Base-by-base conservation (phyloP, 2,113 vertebrate genomes). In the Pterocles orientalis region DNA sequence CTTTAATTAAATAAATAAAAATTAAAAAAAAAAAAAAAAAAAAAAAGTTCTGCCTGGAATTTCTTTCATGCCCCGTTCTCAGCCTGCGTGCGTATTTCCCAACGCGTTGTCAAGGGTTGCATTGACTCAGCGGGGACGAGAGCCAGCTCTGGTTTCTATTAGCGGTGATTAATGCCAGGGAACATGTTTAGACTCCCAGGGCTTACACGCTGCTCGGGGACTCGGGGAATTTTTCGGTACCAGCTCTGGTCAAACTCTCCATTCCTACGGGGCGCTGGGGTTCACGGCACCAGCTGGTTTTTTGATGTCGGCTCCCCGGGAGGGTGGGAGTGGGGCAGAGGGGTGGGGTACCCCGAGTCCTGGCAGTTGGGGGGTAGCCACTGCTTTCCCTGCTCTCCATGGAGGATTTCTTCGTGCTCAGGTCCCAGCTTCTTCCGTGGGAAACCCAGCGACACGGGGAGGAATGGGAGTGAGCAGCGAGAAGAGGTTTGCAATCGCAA, bases 81-180 rank as follows among this genome's bases (percentile, higher is more conserved):
- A 97, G 94, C 97, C 97, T 34, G 90, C 73, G 86, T 97, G 96
- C 81, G 90, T 97, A 91, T 97, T 97, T 98, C 97, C 97, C 93
- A 92, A 95, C 12, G 90, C 95, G 54, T 95, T 94, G 82, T 97
- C 96, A 81, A 96, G 90, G 88, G 90, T 97, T 97, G 98, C 95
- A 79, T 97, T 98, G 98, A 98, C 97, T 98, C 97, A 91, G 97
- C 90, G 86, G 92, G 97, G 97, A 54, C 90, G 51, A 88, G 94
- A 96, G 96, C 97, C 97, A 98, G 97, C 95, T 98, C 98, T 99
- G 98, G 97, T 98, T 98, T 98, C 97, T 96, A 98, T 98, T 98
- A 99, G 82, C 91, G 71, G 51, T 98, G 98, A 98, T 98, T 98
- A 98, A 98, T 98, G 96, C 97, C 97, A 96, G 96, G 95, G 97